These are phyloP conservation scores for Myiotriccus ornatus DNA, from an alignment of 2,797 vertebrate species.

Conservation along the genomic window DNA sequence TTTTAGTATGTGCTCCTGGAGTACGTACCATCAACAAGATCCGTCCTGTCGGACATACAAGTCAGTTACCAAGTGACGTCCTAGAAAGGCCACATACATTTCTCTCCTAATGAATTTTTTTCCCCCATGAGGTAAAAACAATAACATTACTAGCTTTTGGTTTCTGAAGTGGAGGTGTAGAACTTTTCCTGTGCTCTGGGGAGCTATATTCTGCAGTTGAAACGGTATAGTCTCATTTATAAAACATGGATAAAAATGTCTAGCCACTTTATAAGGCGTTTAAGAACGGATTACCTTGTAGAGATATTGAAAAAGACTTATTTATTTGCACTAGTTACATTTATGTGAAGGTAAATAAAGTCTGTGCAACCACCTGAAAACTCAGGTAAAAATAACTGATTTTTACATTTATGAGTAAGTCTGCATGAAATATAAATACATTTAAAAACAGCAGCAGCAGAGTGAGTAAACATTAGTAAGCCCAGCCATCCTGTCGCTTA, in stretches of 20 bases:
- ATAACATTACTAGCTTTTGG: not conserved
- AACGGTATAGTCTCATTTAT: not conserved
- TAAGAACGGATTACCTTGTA: not conserved
- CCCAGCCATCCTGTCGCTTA: constrained; percentile 36
- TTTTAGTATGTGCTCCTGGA: not conserved
- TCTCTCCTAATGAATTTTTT: not conserved
- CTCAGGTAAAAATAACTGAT: not conserved
- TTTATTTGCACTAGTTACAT: not conserved
- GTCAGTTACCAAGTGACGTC: not conserved
- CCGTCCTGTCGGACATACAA: not conserved
- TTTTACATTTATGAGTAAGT: not conserved
- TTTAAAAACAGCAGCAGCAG: not conserved
- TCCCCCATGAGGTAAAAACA: not conserved
- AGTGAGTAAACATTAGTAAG: constrained; percentile 35
- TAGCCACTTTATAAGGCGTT: not conserved
- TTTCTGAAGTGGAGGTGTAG: not conserved
- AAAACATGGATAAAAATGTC: constrained; percentile 29
- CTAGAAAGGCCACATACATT: not conserved
- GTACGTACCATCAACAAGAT: not conserved
- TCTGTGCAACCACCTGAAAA: not conserved
- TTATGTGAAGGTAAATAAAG: not conserved
- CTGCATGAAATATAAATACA: constrained; percentile 4
- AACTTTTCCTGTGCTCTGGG: not conserved
- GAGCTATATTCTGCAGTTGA: not conserved
- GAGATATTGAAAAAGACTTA: not conserved